A percentile compares a stretch with the other conserved stretches of the same genome.
Conservation (phyloP, 2,888 invertebrate genomes). For the Mamestra brassicae region DNA sequence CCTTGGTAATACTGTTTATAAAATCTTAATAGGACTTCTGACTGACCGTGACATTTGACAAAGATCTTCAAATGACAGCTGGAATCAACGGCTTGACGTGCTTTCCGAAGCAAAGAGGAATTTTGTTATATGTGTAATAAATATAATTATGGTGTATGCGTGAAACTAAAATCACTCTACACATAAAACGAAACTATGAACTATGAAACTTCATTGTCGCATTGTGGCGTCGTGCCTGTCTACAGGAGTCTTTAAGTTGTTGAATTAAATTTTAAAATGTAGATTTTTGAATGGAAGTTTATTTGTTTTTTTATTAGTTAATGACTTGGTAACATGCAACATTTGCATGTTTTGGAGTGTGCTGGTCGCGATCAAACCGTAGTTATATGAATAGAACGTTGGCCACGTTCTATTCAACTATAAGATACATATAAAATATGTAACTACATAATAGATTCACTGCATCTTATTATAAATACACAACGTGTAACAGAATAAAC, state of each 20-base stretch:
- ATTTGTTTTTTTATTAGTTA: slow-evolving; percentile 19
- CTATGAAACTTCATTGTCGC: too few relatives aligned
- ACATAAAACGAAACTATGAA: too few relatives aligned
- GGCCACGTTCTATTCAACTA: background rate
- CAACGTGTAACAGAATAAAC: too few relatives aligned
- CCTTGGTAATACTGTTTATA: background rate
- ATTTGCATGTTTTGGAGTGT: slow-evolving; percentile 11
- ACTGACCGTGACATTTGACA: background rate
- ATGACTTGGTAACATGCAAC: slow-evolving; percentile 25
- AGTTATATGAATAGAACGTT: slow-evolving; percentile 2
- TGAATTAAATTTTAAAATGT: background rate
- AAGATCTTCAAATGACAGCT: background rate
- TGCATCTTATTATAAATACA: too few relatives aligned
- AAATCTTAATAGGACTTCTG: background rate
- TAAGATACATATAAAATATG: background rate
- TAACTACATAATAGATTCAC: too few relatives aligned
- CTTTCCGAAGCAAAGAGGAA: background rate
- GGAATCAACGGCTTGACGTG: background rate
- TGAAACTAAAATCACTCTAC: background rate
- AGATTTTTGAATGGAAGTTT: slow-evolving; percentile 2
- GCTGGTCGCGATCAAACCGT: background rate
- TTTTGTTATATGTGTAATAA: background rate
- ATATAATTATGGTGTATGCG: too few relatives aligned
- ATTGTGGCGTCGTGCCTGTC: too few relatives aligned
- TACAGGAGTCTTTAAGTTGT: background rate